Conservation (phyloP, 2,113 vertebrate genomes). For the Thymallus thymallus region DNA sequence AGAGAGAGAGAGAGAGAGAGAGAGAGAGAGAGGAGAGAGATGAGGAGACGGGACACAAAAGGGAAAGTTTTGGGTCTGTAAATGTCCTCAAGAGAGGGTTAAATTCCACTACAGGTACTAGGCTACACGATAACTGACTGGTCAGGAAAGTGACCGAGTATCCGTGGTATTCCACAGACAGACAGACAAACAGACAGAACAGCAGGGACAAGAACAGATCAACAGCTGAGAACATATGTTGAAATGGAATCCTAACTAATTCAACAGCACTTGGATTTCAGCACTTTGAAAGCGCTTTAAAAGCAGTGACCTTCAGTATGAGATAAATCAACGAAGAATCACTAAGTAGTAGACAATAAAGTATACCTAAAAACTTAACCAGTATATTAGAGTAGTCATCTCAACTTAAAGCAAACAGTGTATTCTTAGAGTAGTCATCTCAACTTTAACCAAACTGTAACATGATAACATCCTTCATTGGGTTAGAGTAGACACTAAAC, state of each 20-base stretch:
- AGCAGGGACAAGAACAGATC: constrained; percentile 67
- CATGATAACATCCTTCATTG: neutral
- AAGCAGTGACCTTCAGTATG: neutral
- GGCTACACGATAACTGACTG: constrained; percentile 1
- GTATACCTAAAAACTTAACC: neutral
- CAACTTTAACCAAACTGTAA: neutral
- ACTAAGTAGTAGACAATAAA: neutral
- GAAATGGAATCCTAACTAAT: constrained; percentile 59
- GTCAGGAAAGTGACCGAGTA: constrained; percentile 66
- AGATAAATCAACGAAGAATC: neutral
- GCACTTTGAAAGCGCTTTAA: constrained; percentile 10
- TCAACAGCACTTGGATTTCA: constrained; percentile 64
- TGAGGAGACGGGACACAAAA: neutral
- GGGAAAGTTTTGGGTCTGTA: too few relatives aligned
- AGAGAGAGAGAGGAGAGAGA: too few relatives aligned
- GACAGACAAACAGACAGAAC: constrained; percentile 59
- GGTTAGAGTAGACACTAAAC: neutral
- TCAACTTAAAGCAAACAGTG: neutral
- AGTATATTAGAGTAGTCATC: neutral
- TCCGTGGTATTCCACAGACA: constrained; percentile 64
- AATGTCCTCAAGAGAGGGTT: too few relatives aligned
- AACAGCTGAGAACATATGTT: constrained; percentile 68
- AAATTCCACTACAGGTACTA: neutral
- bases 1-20: too few relatives aligned
- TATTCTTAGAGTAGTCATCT: too few relatives aligned